Evolutionary conservation across 2,888 invertebrate genomes (phyloP), one percentile per base, ranked within the genome.

Genomic region (Diarsia rubi): DNA sequence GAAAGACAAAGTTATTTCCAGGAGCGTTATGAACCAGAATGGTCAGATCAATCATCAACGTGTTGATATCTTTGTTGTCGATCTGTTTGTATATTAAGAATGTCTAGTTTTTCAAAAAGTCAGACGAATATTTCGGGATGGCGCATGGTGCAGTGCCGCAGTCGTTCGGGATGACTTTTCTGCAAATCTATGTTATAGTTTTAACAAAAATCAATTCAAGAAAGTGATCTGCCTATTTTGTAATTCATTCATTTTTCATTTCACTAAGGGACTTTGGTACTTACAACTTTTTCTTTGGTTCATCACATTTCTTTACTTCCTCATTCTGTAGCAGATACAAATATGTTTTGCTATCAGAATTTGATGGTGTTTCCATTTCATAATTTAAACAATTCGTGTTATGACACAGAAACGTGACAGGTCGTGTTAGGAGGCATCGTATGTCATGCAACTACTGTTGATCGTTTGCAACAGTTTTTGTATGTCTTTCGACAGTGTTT

Each of bases 321-420:
- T 12, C 12, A 49, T 70, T 57, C n/a, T 49, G 12, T n/a, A 45
- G 16, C 45, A 21, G 62, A 47, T 68, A 68, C 24, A 16, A 78
- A 69, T 59, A 64, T 65, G 21, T 59, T 62, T 75, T 54, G 72
- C 49, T 68, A 70, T 59, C 65, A 82, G 42, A 75, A 73, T 82
- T 84, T 67, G 66, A 70, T 82, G 82, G 78, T 75, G 78, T 85
- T 84, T 64, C 73, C 78, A 63, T 77, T 76, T 69, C 59, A 71
- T 54, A 74, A 66, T 67, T 75, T 83, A 74, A 80, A 78, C 74
- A 73, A 49, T n/a, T 11, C 31, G n/a, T 86, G 88, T 87, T 86
- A 70, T 86, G 88, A 87, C 73, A 73, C 81, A 60, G 63, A 64
- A 31, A 24, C 79, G 59, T 54, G 63, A 64, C 69, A 57, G 64